Percentiles rank a stretch among this genome's conserved stretches.
Evolutionary conservation across 2,797 vertebrate genomes (phyloP).

Genomic region (Chromis chromis): DNA sequence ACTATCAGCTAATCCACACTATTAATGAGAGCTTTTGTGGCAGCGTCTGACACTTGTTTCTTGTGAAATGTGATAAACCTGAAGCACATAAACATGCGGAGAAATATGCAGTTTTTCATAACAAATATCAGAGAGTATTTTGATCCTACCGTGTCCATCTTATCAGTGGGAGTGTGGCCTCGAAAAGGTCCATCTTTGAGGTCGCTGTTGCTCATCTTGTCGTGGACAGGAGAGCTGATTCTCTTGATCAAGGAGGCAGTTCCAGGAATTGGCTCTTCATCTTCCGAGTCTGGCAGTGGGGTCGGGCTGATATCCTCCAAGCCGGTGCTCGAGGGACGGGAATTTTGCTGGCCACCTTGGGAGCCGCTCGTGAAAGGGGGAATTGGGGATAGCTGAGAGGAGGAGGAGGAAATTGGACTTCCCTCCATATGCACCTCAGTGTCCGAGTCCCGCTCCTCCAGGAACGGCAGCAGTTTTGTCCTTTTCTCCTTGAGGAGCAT

Average conservation of each 20-base stretch:
- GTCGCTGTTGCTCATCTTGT: constrained; percentile 81
- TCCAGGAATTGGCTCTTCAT: constrained; percentile 87
- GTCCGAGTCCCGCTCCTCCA: constrained; percentile 93
- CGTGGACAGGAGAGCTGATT: constrained; percentile 79
- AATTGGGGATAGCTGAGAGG: constrained; percentile 95
- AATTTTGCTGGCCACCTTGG: constrained; percentile 86
- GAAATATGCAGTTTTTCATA: background rate
- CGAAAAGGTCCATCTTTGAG: constrained; percentile 85
- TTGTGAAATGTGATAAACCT: background rate
- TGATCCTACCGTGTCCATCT: constrained; percentile 91
- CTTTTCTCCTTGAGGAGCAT: constrained; percentile 98
- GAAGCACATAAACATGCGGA: background rate
- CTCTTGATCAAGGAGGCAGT: constrained; percentile 83
- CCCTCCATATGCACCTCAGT: constrained; percentile 95
- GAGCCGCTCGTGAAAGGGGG: constrained; percentile 86
- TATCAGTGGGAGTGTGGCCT: constrained; percentile 88
- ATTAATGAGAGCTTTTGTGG: background rate
- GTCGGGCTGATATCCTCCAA: constrained; percentile 98
- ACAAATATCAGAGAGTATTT: too few species aligned
- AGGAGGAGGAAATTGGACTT: constrained; percentile 97
- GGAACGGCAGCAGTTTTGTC: constrained; percentile 93
- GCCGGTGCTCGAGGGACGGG: constrained; percentile 92
- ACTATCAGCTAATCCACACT: constrained; percentile 8
- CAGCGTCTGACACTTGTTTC: background rate
- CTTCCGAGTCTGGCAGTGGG: constrained; percentile 94